A percentile compares a stretch with the other conserved stretches of the same genome.
Conservation (phyloP, 30 jellyfish, hydroid and myxozoan genomes). For the Turritopsis rubra region DNA sequence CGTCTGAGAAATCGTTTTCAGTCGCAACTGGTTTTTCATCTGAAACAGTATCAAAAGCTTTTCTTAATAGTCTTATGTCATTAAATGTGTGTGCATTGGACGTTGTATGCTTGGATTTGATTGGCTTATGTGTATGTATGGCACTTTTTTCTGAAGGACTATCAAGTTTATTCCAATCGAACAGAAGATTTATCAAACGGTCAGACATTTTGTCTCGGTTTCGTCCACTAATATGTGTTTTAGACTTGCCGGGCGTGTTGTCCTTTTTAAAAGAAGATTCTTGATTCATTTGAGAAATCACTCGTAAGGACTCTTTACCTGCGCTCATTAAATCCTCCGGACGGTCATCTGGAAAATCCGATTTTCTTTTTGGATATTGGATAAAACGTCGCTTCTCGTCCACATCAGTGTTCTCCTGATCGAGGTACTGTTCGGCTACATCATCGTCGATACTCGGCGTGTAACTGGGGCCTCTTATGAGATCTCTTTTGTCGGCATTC, state of each 20-base stretch:
- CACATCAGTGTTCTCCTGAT: slow-evolving; percentile 23
- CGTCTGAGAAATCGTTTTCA: slow-evolving; percentile 6
- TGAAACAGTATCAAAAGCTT: slow-evolving; percentile 10
- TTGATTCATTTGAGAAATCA: neutral
- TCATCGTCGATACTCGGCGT: slow-evolving; percentile 58
- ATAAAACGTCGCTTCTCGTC: slow-evolving; percentile 25
- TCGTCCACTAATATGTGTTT: slow-evolving; percentile 32
- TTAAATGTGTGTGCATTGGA: neutral
- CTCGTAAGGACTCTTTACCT: slow-evolving; percentile 8
- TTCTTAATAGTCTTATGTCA: neutral
- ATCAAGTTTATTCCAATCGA: slow-evolving; percentile 69
- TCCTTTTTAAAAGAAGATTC: neutral
- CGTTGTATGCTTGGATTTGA: neutral
- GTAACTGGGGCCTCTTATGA: slow-evolving; percentile 84
- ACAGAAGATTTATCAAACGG: slow-evolving; percentile 62
- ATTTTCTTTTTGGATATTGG: slow-evolving; percentile 28
- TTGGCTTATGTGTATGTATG: slow-evolving; percentile 9
- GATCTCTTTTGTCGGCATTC: slow-evolving; percentile 38
- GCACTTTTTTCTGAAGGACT: neutral
- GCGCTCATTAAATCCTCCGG: neutral
- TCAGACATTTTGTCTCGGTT: slow-evolving; percentile 62
- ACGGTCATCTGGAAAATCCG: neutral
- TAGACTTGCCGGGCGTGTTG: neutral
- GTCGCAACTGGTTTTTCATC: slow-evolving; percentile 6
- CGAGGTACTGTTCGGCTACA: slow-evolving; percentile 5